These are phyloP conservation scores for Ophioninae sp. DNA, from an alignment of 2,888 invertebrate genomes.

Conservation along the genomic window DNA sequence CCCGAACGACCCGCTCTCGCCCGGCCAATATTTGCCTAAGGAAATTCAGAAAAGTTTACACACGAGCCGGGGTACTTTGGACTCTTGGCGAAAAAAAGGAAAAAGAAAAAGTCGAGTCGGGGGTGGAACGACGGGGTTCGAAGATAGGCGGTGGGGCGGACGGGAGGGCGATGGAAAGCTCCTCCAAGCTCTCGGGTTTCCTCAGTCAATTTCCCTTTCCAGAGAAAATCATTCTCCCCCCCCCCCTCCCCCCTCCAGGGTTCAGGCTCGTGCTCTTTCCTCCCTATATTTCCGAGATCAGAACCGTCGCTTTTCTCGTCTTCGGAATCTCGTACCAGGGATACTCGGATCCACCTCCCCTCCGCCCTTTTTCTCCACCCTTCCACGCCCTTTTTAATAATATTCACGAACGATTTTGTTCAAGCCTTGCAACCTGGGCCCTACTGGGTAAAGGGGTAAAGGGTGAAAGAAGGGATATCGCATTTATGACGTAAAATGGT, in stretches of 20 bases:
- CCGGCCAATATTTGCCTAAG: conserved; percentile 79
- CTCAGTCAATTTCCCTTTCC: conserved; percentile 69
- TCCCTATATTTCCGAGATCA: conserved; percentile 43
- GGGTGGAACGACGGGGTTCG: too few species aligned
- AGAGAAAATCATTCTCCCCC: conserved; percentile 48
- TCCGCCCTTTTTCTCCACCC: conserved; percentile 20
- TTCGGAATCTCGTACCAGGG: conserved; percentile 7
- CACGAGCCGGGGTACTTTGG: conserved; percentile 73
- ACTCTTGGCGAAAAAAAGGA: conserved; percentile 29
- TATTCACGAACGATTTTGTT: conserved; percentile 59
- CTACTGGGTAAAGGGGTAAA: too few species aligned
- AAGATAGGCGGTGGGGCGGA: conserved; percentile 34
- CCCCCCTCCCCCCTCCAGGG: background rate
- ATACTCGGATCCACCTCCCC: background rate
- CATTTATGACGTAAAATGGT: too few species aligned
- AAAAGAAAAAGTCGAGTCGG: too few species aligned
- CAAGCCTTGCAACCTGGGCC: too few species aligned
- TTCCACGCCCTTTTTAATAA: conserved; percentile 66
- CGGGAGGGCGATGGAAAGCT: conserved; percentile 45
- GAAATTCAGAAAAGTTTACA: conserved; percentile 80
- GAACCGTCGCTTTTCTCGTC: conserved; percentile 39
- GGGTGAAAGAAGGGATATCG: too few species aligned
- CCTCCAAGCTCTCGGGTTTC: conserved; percentile 61
- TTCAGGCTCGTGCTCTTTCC: conserved; percentile 26
- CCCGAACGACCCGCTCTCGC: conserved; percentile 66